Conservation (phyloP, 2,113 vertebrate genomes). For the Phocoena sinus region DNA sequence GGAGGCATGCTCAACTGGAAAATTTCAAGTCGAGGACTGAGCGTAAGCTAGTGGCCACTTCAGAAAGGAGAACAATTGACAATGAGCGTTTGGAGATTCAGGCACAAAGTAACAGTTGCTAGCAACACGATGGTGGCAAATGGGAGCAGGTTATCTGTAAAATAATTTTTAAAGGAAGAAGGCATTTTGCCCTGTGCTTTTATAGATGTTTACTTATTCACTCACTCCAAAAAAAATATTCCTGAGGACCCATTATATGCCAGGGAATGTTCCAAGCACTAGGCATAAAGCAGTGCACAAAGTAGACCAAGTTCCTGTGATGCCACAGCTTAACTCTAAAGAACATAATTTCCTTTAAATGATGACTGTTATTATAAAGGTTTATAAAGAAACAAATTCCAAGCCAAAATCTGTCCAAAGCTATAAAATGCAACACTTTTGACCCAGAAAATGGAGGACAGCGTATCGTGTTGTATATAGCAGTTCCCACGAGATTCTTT, state of each 20-base stretch:
- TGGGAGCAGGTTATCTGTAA: neutral
- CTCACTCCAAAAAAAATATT: neutral
- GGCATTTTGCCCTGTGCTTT: neutral
- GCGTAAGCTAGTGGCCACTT: neutral
- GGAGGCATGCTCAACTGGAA: neutral
- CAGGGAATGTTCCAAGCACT: neutral
- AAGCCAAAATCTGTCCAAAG: neutral
- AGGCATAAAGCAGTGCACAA: neutral
- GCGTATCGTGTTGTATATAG: neutral
- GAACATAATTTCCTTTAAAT: slow-evolving; percentile 13
- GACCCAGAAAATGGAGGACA: neutral
- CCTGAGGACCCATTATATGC: neutral
- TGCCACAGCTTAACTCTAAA: neutral
- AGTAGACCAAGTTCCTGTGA: neutral
- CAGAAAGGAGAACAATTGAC: neutral
- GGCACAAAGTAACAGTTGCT: neutral
- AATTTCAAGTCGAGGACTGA: neutral
- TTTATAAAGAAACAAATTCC: slow-evolving; percentile 17
- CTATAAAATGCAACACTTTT: neutral
- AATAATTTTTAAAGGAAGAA: neutral
- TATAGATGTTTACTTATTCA: neutral
- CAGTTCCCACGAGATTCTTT: neutral
- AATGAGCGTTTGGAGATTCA: neutral
- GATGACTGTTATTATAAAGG: neutral
- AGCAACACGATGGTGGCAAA: neutral